Evolutionary conservation across 2,113 vertebrate genomes (phyloP).

Genomic region (Nansenia antarctica): DNA sequence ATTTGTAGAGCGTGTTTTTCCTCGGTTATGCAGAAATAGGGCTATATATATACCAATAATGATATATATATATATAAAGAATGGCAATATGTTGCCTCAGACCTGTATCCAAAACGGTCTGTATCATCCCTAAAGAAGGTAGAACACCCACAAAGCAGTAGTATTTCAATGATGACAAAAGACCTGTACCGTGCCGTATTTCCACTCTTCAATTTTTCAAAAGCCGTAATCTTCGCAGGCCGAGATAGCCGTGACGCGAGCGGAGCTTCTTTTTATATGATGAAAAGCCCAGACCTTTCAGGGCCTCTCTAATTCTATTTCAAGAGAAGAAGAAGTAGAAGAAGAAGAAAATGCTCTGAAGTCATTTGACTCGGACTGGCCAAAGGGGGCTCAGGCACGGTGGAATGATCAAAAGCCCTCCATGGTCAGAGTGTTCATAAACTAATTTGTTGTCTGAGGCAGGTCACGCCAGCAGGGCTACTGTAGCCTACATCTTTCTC

Average conservation of each 20-base stretch:
- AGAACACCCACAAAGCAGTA: background rate
- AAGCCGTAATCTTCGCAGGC: background rate
- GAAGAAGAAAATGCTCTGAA: too few relatives aligned
- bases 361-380: background rate
- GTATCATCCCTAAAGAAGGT: background rate
- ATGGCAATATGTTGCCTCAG: background rate
- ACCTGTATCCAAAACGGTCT: background rate
- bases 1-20: background rate
- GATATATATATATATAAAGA: background rate
- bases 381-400: conserved; percentile 9
- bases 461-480: conserved; percentile 30
- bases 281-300: background rate
- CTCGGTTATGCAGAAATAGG: background rate
- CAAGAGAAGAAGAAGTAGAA: background rate
- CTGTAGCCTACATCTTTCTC: too few relatives aligned
- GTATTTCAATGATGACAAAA: background rate
- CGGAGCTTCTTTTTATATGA: background rate
- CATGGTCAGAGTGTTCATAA: conserved; percentile 11
- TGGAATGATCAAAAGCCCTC: conserved; percentile 18
- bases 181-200: background rate
- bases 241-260: background rate
- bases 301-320: background rate
- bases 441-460: conserved; percentile 15
- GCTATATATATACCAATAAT: too few relatives aligned
- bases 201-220: background rate